A percentile compares a stretch with the other conserved stretches of the same genome.
Evolutionary conservation across 2,113 vertebrate species (phyloP).

Genomic region (Eclectus roratus): DNA sequence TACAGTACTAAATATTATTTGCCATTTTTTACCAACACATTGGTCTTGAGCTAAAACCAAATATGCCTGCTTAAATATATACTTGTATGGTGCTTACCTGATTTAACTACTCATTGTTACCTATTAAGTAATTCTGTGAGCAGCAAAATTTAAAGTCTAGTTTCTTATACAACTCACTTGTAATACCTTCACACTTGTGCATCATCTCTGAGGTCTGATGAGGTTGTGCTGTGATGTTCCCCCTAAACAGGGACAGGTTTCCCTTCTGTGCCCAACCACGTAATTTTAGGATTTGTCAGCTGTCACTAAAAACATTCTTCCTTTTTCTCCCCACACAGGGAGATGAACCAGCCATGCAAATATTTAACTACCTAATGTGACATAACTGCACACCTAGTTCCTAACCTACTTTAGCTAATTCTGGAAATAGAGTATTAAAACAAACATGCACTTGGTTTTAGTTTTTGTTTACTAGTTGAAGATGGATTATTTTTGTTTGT

Average conservation of each 20-base stretch:
- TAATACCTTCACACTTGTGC: not conserved
- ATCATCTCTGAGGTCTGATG: not conserved
- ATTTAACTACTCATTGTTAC: not conserved
- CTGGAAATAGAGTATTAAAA: not conserved
- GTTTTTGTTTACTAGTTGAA: not conserved
- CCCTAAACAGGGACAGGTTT: not conserved
- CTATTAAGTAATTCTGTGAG: not conserved
- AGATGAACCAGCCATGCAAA: not conserved
- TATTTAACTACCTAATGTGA: not conserved
- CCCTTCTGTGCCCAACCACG: not conserved
- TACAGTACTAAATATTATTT: not conserved
- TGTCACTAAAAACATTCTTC: not conserved
- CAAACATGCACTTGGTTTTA: not conserved
- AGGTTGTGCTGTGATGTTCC: not conserved
- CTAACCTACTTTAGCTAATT: not conserved
- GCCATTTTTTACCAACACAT: not conserved
- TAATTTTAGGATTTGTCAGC: not conserved
- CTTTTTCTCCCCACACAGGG: not conserved
- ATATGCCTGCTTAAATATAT: not conserved
- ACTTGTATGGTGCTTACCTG: not conserved
- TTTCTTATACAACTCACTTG: not conserved
- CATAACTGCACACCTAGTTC: not conserved
- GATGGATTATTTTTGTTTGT: not conserved
- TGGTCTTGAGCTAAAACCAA: not conserved
- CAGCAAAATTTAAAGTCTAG: not conserved